Evolutionary conservation across 2,888 invertebrate genomes (phyloP).

Genomic region (Oscheius onirici): DNA sequence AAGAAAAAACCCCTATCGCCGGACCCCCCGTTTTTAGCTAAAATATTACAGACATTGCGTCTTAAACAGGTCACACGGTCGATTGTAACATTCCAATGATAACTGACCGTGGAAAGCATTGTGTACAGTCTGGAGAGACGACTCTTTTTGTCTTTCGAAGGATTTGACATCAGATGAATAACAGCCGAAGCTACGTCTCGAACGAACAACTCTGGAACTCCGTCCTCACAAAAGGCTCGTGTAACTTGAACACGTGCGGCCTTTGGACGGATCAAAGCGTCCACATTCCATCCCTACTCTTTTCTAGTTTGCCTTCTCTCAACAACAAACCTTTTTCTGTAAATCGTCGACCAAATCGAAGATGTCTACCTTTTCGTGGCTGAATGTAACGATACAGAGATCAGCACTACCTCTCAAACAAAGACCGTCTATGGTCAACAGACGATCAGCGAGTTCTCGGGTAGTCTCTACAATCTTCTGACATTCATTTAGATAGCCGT

Average conservation of each 20-base stretch:
- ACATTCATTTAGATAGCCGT: conserved; percentile 75
- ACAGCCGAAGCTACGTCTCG: conserved; percentile 45
- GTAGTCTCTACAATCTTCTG: conserved; percentile 73
- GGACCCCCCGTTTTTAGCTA: no score
- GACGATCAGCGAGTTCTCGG: conserved; percentile 8
- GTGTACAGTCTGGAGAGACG: conserved; percentile 43
- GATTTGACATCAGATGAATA: not conserved
- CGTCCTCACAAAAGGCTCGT: conserved; percentile 48
- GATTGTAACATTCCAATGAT: not conserved
- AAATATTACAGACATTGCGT: no score
- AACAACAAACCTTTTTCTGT: conserved; percentile 37
- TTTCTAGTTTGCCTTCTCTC: not conserved
- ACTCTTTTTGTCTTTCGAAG: conserved; percentile 28
- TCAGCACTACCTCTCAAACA: conserved; percentile 81
- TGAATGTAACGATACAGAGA: conserved; percentile 88
- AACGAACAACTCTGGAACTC: conserved; percentile 45
- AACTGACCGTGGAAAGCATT: conserved; percentile 44
- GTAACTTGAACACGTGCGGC: conserved; percentile 48
- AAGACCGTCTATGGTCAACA: conserved; percentile 15
- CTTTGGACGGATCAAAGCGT: conserved; percentile 44
- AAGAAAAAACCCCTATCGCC: no score
- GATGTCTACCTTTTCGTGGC: conserved; percentile 82
- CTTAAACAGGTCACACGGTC: not conserved
- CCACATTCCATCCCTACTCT: conserved; percentile 52
- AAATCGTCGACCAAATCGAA: conserved; percentile 85